A percentile compares a stretch with the other conserved stretches of the same genome.
phyloP scores from a whole-genome alignment of 1,140 invertebrate species.

The Drosophila truncata region DNA sequence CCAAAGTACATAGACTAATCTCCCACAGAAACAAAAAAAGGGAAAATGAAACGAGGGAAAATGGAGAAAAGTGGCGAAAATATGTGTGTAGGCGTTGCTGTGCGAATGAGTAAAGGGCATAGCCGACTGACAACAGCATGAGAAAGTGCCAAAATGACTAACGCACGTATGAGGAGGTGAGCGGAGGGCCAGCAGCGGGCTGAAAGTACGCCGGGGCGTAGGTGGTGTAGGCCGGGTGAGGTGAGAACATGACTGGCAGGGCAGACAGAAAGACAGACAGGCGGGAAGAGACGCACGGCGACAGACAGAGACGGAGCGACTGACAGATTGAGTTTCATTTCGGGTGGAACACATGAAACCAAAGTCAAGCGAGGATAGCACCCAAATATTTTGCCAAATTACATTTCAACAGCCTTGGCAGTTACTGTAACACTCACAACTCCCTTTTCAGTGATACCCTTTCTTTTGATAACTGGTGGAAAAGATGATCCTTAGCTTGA shows the following conservation, averaged over 20 bases:
- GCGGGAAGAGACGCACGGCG: constrained; percentile 13
- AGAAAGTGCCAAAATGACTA: constrained; percentile 82
- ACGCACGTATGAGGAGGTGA: constrained; percentile 51
- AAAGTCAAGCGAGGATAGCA: constrained; percentile 65
- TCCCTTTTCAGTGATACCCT: constrained; percentile 33
- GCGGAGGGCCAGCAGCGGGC: not conserved
- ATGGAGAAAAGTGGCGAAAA: constrained; percentile 20
- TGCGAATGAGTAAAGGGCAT: constrained; percentile 50
- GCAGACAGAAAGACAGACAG: constrained; percentile 19
- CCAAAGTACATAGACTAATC: constrained; percentile 57
- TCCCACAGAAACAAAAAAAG: constrained; percentile 36
- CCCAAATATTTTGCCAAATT: constrained; percentile 80
- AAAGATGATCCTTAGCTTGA: not conserved
- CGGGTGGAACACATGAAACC: constrained; percentile 64
- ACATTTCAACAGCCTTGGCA: constrained; percentile 79
- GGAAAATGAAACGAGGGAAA: not conserved
- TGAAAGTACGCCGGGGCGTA: constrained; percentile 8
- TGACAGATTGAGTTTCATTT: constrained; percentile 81
- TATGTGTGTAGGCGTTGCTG: constrained; percentile 58
- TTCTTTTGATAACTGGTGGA: not conserved
- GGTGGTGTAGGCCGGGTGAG: constrained; percentile 17
- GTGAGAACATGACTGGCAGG: constrained; percentile 55
- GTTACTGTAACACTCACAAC: constrained; percentile 44
- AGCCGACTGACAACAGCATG: constrained; percentile 70
- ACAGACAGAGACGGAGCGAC: constrained; percentile 52